Evolutionary conservation across 2,888 invertebrate species (phyloP), one percentile per base, ranked within the genome.

Genomic region (Agrilus mali): DNA sequence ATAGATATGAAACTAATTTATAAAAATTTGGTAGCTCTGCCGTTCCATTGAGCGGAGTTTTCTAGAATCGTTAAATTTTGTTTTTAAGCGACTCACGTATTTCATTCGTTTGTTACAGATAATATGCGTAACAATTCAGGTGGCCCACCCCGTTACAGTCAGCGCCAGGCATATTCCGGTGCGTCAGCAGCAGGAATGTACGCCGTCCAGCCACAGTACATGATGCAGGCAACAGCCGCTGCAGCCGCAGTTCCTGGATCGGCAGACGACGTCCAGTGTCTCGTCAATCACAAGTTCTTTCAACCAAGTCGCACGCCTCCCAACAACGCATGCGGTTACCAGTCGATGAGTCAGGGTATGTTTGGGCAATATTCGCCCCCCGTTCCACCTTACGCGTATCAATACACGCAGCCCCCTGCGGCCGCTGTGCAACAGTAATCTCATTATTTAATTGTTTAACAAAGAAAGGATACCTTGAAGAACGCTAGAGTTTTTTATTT

Each of bases 271-370:
- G 70, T 74, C 49, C 73, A 74, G 53, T 71, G 70, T 36, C 63
- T 75, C 52, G 68, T 74, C 67, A 78, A 79, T 60, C 82, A 79
- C 64, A 84, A 83, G 63, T 83, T 79, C 72, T 83, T 82, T 70
- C 82, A 82, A 55, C 77, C 78, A 13, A 77, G 75, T 50, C 69
- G 72, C 44, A 66, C 73, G 43, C 71, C 74, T n/a, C 67, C 68
- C 32, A 67, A 71, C 37, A 74, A 73, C 50, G 72, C 74, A 5
- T 76, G 76, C 57, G 75, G 74, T 40, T 76, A 74, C 56, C 74
- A 76, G 53, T 73, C 73, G 35, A 69, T 81, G 73, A 56, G 78
- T 64, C 53, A 76, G 67, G 44, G 69, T 1, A 72, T 74, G 1
- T 82, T 79, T 60, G 77, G 78, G 42, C 81, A 82, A 64, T 80